Evolutionary conservation across 1,140 invertebrate species (phyloP), one percentile per base, ranked within the genome.

Genomic region (Drosophila takahashii): DNA sequence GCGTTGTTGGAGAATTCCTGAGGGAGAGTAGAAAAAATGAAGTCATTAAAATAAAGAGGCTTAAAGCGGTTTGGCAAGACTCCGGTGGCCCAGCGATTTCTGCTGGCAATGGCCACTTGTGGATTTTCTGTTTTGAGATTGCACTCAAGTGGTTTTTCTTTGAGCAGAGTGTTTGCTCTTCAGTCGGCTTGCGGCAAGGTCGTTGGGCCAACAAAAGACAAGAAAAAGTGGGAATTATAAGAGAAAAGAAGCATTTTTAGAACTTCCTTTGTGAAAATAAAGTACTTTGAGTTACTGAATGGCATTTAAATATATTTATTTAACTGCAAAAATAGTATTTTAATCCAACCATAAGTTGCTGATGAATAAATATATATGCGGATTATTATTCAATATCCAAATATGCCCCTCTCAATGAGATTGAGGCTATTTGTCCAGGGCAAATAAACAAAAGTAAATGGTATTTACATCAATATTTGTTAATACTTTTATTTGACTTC

Each of bases 1-100:
- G 74, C 79, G 79, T 72, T 76, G 83, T 66, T 87, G 83, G 83
- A 79, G 58, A 69, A 65, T 87, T 86, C 75, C 83, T 86, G 60
- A 39, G 29, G 50, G 60, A 51, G 42, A 47, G 36, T 48, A 26
- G 36, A 37, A 37, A 18, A 16, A 36, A 34, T 39, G 27, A 62
- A 57, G 37, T 76, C 47, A 65, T 36, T 70, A 70, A 70, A 71
- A 47, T 57, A 70, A 61, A 42, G 65, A 32, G 3, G 56, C 73
- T 53, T 52, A 16, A 42, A 57, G 53, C 51, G 56, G 64, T 69
- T 62, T 76, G 67, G 34, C 45, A 37, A 39, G 61, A 39, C 70
- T 72, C 48, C 66, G 45, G 37, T 71, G 69, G 66, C 67, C 18
- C 67, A 56, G 27, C 50, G 41, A 61, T 16, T 37, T 62, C 36